Evolutionary conservation across 92 coral and sea anemone species (phyloP), one percentile per base, ranked within the genome.

Genomic region (Palythoa grandis): DNA sequence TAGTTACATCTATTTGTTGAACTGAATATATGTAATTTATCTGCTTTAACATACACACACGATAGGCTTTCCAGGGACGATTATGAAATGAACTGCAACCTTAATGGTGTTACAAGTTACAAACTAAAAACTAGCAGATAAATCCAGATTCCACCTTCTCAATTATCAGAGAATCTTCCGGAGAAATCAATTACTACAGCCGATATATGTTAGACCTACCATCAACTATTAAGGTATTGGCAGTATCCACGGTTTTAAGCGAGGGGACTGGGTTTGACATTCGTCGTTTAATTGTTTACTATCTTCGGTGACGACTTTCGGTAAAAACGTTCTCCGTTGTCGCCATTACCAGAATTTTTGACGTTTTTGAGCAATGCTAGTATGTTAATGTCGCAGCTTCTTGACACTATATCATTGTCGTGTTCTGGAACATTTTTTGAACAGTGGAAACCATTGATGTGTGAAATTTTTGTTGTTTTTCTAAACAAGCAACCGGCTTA

Each of bases 141-240:
- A 69, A 69, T 29, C 47, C 37, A 67, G 37, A 69, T 69, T 69
- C 5, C 47, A 29, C 74, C 19, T 11, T 63, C 74, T 25, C 19
- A 69, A 69, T 37, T 25, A 16, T 4, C 3, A 69, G 47, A 69
- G 74, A 69, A 69, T 15, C 47, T 69, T 69, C 74, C 48, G 11
- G 74, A 15, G 35, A 15, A 4, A 13, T 13, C 7, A 10, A 11
- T 22, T 14, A 69, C 74, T 13, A 69, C 39, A 14, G 74, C 74
- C 5, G 74, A 69, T 69, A 69, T 69, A 22, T 10, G 19, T 22
- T 69, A 12, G 74, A 69, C 74, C 74, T 69, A 69, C 74, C 74
- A 69, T 69, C 8, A 22, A 25, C 47, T 35, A 25, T 14, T 2
- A 69, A 25, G 19, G 17, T 11, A 68, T 14, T 11, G 11, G 37